phyloP scores from a whole-genome alignment of 2,888 invertebrate species.

The Cryptus viduatorius region DNA sequence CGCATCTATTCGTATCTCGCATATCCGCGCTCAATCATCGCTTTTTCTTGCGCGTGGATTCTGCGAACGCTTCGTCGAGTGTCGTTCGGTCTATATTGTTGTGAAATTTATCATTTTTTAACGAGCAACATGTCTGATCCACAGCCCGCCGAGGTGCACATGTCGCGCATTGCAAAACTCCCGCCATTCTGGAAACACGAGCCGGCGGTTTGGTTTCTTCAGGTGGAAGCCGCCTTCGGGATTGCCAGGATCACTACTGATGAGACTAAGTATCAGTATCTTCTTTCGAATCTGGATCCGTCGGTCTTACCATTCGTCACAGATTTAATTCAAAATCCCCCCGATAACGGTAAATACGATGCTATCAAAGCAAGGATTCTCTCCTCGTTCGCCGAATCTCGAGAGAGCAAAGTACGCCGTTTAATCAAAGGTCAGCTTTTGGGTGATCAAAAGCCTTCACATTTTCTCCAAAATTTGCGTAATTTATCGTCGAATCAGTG shows the following conservation, averaged over 20 bases:
- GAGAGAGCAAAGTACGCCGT: conserved; percentile 37
- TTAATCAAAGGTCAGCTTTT: too few relatives aligned
- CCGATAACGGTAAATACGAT: background rate
- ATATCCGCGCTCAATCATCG: background rate
- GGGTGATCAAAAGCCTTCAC: conserved; percentile 32
- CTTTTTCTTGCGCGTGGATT: conserved; percentile 4
- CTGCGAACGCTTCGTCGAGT: background rate
- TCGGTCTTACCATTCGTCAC: conserved; percentile 14
- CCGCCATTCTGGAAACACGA: conserved; percentile 33
- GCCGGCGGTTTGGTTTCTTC: conserved; percentile 19
- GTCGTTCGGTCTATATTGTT: background rate
- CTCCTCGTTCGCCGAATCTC: conserved; percentile 7
- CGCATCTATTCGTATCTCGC: too few relatives aligned
- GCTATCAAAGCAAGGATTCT: conserved; percentile 16
- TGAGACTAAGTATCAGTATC: conserved; percentile 15
- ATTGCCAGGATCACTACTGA: background rate
- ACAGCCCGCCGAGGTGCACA: too few relatives aligned
- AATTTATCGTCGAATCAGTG: conserved; percentile 24
- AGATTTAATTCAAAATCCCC: conserved; percentile 15
- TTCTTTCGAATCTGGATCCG: conserved; percentile 16
- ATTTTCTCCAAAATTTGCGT: conserved; percentile 29
- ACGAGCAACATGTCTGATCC: too few relatives aligned
- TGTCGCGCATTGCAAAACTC: background rate
- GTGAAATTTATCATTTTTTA: too few relatives aligned
- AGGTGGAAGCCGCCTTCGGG: conserved; percentile 24